Evolutionary conservation across 2,888 invertebrate genomes (phyloP).

Genomic region (Scrobipalpa costella): DNA sequence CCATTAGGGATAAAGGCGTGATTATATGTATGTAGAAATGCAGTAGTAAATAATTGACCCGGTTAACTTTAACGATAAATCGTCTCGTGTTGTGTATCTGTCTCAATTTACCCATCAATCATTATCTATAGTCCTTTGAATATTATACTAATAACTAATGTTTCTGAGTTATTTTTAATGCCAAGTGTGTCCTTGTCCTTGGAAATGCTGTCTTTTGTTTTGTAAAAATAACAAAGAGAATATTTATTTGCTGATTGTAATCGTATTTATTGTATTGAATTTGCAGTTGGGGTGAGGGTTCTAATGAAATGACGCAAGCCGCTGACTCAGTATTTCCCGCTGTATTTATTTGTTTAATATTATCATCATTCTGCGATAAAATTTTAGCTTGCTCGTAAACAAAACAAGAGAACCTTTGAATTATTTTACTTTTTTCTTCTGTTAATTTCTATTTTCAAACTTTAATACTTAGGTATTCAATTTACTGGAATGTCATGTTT

Average conservation of each 20-base stretch:
- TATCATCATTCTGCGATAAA: not conserved
- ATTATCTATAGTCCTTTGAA: not conserved
- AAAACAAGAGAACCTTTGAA: not conserved
- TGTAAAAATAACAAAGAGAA: not conserved
- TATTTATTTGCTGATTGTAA: not conserved
- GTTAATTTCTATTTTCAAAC: no score
- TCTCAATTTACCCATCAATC: not conserved
- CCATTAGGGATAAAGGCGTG: no score
- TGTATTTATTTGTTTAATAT: not conserved
- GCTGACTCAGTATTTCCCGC: not conserved
- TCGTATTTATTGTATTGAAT: not conserved
- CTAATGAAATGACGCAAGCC: constrained; percentile 5
- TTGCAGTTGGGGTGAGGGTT: not conserved
- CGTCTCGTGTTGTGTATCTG: not conserved
- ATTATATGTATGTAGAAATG: not conserved
- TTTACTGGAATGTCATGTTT: no score
- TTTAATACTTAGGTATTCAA: no score
- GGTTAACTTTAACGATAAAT: not conserved
- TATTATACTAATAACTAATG: not conserved
- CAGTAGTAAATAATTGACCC: not conserved
- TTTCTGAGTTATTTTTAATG: not conserved
- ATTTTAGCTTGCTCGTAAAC: not conserved
- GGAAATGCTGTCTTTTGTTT: not conserved
- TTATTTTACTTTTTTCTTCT: no score
- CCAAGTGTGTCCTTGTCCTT: not conserved